A percentile compares a stretch with the other conserved stretches of the same genome.
Evolutionary conservation across 2,113 vertebrate genomes (phyloP).

Genomic region (Prolemur simus): DNA sequence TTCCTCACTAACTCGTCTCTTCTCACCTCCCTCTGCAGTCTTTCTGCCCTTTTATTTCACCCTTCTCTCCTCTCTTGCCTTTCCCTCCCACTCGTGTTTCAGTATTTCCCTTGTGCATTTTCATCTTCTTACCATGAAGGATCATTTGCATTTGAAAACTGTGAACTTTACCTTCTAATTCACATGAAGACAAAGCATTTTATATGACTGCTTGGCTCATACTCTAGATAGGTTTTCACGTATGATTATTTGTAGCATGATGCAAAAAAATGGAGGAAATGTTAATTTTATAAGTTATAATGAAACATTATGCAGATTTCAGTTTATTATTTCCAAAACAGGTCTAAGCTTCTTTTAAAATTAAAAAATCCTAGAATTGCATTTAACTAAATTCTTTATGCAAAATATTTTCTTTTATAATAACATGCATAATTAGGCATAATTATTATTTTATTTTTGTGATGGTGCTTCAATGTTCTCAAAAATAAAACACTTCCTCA

Average conservation of each 20-base stretch:
- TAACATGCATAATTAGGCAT: not conserved
- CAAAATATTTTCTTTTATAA: conserved; percentile 48
- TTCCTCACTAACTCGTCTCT: not conserved
- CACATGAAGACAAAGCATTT: conserved; percentile 1
- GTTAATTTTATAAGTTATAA: conserved; percentile 35
- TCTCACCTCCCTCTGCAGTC: not conserved
- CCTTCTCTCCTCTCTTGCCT: too few species aligned
- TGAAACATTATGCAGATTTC: not conserved
- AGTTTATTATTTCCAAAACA: conserved; percentile 20
- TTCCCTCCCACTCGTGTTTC: not conserved
- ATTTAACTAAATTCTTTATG: conserved; percentile 4
- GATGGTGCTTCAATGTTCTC: not conserved
- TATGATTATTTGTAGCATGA: not conserved
- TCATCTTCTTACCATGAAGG: not conserved
- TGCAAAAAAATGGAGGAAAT: not conserved
- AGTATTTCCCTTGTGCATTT: not conserved
- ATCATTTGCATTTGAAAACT: conserved; percentile 3
- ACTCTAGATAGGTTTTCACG: not conserved
- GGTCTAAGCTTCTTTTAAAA: conserved; percentile 25
- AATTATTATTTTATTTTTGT: not conserved
- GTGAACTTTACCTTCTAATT: not conserved
- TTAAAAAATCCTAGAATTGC: not conserved
- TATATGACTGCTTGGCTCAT: not conserved
- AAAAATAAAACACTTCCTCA: not conserved
- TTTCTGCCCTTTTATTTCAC: not conserved